Evolutionary conservation across 2,888 invertebrate species (phyloP), one percentile per base, ranked within the genome.

Genomic region (Chymomyza amoena): DNA sequence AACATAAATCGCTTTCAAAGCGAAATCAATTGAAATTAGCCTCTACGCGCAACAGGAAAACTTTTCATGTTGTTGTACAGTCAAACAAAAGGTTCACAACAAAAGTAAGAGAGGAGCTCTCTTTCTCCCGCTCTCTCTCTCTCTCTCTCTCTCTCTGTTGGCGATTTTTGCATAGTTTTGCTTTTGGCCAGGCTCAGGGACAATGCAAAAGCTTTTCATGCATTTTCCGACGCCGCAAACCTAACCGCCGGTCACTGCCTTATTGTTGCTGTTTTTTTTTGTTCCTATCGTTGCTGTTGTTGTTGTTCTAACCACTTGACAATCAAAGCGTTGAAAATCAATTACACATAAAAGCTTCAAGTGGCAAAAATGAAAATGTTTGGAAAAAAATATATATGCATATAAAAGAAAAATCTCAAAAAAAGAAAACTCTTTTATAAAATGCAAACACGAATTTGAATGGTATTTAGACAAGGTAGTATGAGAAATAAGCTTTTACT

Each of bases 291-390:
- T 61, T 69, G 70, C 54, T 68, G 20, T 66, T 61, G 54, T 50
- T 70, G 56, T 69, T 69, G 62, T 68, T 69, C 66, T 67, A 73
- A 68, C 74, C 81, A 88, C 86, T 84, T 78, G 77, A 79, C 75
- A 81, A 81, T 79, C 84, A 83, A 86, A 86, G 84, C 87, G 79
- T 83, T 86, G 69, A 73, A 85, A 77, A 78, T 68, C 79, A 84
- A 77, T 79, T 79, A 72, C 71, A 74, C 75, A 79, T 84, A 87
- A 84, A 81, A 85, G 84, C 83, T 57, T 72, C 75, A 72, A 84
- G 81, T 81, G 81, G 76, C 74, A 78, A 71, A 74, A 81, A 77
- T 63, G 72, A 64, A 75, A 76, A 75, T 76, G 75, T 69, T 79
- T 71, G 71, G 61, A 64, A 65, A 16, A 39, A 61, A 61, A 67